These are phyloP conservation scores for Horisme vitalbata DNA, from an alignment of 2,888 invertebrate genomes.

Conservation along the genomic window DNA sequence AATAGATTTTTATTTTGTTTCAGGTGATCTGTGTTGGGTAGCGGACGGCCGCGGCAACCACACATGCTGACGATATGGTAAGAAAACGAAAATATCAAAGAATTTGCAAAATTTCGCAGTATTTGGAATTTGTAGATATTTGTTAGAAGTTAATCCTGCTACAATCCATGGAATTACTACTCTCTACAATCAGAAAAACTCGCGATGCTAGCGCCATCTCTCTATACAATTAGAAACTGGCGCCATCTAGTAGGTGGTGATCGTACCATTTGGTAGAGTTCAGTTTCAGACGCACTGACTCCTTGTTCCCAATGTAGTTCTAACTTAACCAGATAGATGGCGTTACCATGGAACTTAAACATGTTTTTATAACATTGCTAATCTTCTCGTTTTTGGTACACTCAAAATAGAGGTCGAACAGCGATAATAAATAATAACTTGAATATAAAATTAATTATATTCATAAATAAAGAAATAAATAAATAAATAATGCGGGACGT, in stretches of 20 bases:
- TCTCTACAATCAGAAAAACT: too few relatives aligned
- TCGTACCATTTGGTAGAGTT: conserved; percentile 9
- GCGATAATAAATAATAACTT: too few relatives aligned
- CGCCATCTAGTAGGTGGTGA: conserved; percentile 50
- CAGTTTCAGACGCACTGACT: neutral
- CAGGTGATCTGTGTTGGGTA: conserved; percentile 80
- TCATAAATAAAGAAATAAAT: too few relatives aligned
- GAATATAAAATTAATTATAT: too few relatives aligned
- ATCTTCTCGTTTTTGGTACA: too few relatives aligned
- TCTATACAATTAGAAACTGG: conserved; percentile 26
- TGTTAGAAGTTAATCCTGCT: too few relatives aligned
- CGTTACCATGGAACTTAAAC: conserved; percentile 30
- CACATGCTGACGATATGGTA: conserved; percentile 92
- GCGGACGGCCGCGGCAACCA: conserved; percentile 74
- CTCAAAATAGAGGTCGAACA: too few relatives aligned
- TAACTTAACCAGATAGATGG: conserved; percentile 50
- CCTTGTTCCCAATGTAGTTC: conserved; percentile 32
- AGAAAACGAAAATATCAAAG: too few relatives aligned
- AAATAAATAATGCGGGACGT: too few relatives aligned
- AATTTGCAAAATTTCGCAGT: too few relatives aligned
- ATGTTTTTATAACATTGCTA: neutral
- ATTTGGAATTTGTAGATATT: too few relatives aligned
- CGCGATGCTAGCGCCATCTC: conserved; percentile 21
- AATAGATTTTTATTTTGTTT: conserved; percentile 39
- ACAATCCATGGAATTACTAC: too few relatives aligned